A percentile compares a stretch with the other conserved stretches of the same genome.
Conservation (phyloP, 2,797 vertebrate species). For the Acomys russatus region DNA sequence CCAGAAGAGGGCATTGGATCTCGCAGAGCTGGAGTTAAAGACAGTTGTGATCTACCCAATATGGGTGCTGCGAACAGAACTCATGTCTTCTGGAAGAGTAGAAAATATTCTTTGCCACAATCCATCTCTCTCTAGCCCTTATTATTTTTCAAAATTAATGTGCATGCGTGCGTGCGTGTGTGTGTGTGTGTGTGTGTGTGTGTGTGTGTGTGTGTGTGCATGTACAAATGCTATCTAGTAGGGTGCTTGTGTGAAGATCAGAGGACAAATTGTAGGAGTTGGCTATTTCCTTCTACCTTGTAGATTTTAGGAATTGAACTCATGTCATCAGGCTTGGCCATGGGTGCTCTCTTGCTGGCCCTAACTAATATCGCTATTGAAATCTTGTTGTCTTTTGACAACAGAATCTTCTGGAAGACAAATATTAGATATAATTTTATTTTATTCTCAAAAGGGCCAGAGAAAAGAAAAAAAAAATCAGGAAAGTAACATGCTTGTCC, state of each 20-base stretch:
- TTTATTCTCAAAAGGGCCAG: constrained; percentile 17
- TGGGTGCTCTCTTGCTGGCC: background rate
- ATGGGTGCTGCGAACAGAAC: background rate
- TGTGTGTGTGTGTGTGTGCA: too few species aligned
- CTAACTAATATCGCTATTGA: constrained; percentile 49
- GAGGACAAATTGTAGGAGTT: background rate
- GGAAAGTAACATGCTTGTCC: background rate
- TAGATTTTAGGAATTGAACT: background rate
- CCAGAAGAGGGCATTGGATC: background rate
- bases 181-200: background rate
- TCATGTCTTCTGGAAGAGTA: background rate
- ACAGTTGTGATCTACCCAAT: background rate
- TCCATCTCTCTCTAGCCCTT: background rate
- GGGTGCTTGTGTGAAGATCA: background rate
- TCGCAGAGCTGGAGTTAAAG: background rate
- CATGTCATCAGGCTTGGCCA: background rate
- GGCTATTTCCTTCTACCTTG: background rate
- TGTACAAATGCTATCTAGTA: background rate
- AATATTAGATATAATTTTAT: constrained; percentile 29
- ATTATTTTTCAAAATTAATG: background rate
- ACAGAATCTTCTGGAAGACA: constrained; percentile 49
- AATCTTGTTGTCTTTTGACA: constrained; percentile 57
- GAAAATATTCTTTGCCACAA: background rate
- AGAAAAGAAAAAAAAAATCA: constrained; percentile 11
- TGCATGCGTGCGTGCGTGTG: too few species aligned